Conservation (phyloP, 2,113 vertebrate genomes). For the Strix aluco region DNA sequence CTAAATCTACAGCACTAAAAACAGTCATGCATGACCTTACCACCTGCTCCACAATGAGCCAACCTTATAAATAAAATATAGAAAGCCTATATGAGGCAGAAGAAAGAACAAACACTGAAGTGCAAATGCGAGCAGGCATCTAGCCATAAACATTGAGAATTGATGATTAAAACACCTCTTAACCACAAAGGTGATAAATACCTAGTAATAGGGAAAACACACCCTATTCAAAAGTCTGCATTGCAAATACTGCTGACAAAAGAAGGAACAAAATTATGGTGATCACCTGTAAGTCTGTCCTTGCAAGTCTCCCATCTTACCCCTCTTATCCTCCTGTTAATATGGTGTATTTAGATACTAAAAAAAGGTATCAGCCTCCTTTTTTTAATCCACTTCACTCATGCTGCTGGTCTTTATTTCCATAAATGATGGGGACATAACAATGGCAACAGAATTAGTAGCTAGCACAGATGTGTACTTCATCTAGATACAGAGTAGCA, state of each 20-base stretch:
- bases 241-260: neutral
- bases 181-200: slow-evolving; percentile 38
- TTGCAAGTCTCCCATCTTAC: neutral
- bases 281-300: neutral
- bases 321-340: neutral
- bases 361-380: neutral
- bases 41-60: slow-evolving; percentile 59
- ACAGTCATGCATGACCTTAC: slow-evolving; percentile 61
- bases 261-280: neutral
- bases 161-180: slow-evolving; percentile 22
- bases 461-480: neutral
- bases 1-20: slow-evolving; percentile 48
- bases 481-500: neutral
- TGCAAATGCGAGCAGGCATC: slow-evolving; percentile 44
- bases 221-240: neutral
- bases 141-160: slow-evolving; percentile 49
- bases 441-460: neutral
- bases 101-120: slow-evolving; percentile 55
- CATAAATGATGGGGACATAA: neutral
- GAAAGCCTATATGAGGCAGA: slow-evolving; percentile 45
- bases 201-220: neutral
- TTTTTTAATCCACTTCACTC: neutral
- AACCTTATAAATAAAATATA: slow-evolving; percentile 66
- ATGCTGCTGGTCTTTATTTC: neutral
- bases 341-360: neutral